phyloP scores from a whole-genome alignment of 2,113 vertebrate genomes.

The Hystrix cristata region DNA sequence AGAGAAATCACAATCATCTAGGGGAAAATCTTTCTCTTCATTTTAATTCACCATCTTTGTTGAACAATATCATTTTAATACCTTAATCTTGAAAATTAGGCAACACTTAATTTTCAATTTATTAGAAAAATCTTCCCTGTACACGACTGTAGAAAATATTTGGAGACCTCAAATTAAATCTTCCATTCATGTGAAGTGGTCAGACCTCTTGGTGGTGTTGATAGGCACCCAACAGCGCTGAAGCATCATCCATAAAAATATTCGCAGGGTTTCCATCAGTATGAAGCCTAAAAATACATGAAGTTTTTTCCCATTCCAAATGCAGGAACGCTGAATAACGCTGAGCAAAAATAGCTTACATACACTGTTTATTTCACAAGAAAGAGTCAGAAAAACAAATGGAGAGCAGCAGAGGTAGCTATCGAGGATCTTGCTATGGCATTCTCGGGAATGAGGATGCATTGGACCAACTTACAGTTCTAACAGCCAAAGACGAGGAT shows the following conservation, averaged over 20 bases:
- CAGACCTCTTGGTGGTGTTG: neutral
- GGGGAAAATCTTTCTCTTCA: neutral
- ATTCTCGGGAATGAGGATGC: neutral
- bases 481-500: neutral
- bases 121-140: neutral
- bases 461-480: neutral
- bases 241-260: neutral
- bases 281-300: neutral
- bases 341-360: neutral
- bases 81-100: neutral
- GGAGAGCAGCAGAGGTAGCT: neutral
- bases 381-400: neutral
- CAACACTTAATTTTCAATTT: conserved; percentile 5
- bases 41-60: neutral
- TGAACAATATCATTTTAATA: neutral
- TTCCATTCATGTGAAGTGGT: neutral
- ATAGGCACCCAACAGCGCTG: neutral
- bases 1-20: too few species aligned
- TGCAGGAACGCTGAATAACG: neutral
- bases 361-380: neutral
- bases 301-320: neutral
- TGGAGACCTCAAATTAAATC: neutral
- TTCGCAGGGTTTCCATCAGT: neutral
- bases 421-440: neutral
- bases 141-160: neutral